Conservation (phyloP, 2,113 vertebrate genomes). For the Pogonocichla stellata region DNA sequence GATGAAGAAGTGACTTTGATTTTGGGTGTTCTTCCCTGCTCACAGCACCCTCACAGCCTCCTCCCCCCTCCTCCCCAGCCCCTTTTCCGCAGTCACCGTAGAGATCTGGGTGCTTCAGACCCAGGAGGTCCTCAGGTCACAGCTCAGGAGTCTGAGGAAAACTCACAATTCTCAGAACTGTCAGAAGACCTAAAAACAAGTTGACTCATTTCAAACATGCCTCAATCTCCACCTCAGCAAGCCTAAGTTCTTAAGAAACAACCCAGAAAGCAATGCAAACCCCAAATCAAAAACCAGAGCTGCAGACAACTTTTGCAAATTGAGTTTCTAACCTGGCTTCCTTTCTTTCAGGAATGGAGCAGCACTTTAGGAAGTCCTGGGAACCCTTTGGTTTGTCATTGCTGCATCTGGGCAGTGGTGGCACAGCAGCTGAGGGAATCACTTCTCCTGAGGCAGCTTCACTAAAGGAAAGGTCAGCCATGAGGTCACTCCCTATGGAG, state of each 20-base stretch:
- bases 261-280: not conserved
- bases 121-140: not conserved
- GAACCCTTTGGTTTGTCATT: not conserved
- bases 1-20: not conserved
- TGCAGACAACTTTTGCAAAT: not conserved
- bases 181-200: not conserved
- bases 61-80: not conserved
- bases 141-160: not conserved
- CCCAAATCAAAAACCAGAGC: not conserved
- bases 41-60: not conserved
- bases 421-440: not conserved
- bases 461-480: not conserved
- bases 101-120: not conserved
- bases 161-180: not conserved
- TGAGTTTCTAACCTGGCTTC: not conserved
- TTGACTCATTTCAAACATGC: not conserved
- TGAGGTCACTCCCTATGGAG: not conserved
- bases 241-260: not conserved
- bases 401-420: not conserved
- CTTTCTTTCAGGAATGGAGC: not conserved
- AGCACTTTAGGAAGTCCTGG: not conserved
- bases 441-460: not conserved
- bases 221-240: not conserved
- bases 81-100: not conserved
- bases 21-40: not conserved